These are phyloP conservation scores for Maconellicoccus hirsutus DNA, from an alignment of 1,140 invertebrate species.

Conservation along the genomic window DNA sequence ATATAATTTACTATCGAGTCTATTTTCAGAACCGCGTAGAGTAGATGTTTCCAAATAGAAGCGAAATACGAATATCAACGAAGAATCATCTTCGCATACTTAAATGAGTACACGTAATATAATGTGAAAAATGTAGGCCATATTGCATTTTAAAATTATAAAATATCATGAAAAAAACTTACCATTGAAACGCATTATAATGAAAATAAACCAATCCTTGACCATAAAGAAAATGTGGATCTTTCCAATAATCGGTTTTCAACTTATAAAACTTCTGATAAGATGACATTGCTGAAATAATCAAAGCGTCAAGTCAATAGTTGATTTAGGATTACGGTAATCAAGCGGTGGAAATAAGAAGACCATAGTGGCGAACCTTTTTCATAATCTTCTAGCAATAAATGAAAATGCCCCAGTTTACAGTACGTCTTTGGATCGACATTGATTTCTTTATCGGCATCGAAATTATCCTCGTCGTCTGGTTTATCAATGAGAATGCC, in stretches of 20 bases:
- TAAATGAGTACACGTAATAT: no score
- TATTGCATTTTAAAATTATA: no score
- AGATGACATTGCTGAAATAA: slow-evolving; percentile 73
- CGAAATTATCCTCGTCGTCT: slow-evolving; percentile 24
- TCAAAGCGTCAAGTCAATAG: slow-evolving; percentile 27
- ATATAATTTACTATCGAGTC: no score
- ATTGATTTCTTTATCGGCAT: slow-evolving; percentile 48
- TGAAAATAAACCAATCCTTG: slow-evolving; percentile 90
- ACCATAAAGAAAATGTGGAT: slow-evolving; percentile 83
- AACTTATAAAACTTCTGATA: slow-evolving; percentile 82
- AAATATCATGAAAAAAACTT: slow-evolving; percentile 40
- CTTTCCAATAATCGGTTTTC: slow-evolving; percentile 76
- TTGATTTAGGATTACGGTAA: background rate
- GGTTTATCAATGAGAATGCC: slow-evolving; percentile 30
- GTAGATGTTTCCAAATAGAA: no score
- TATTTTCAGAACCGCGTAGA: no score
- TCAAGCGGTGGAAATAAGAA: background rate
- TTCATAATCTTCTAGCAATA: slow-evolving; percentile 76
- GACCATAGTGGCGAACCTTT: slow-evolving; percentile 53
- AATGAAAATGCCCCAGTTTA: slow-evolving; percentile 85
- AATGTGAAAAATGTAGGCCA: no score
- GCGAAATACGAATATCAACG: no score
- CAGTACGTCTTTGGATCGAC: slow-evolving; percentile 85
- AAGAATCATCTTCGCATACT: no score
- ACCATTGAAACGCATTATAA: slow-evolving; percentile 90